Evolutionary conservation across 2,888 invertebrate species (phyloP), one percentile per base, ranked within the genome.

Genomic region (Taphrorychus bicolor): DNA sequence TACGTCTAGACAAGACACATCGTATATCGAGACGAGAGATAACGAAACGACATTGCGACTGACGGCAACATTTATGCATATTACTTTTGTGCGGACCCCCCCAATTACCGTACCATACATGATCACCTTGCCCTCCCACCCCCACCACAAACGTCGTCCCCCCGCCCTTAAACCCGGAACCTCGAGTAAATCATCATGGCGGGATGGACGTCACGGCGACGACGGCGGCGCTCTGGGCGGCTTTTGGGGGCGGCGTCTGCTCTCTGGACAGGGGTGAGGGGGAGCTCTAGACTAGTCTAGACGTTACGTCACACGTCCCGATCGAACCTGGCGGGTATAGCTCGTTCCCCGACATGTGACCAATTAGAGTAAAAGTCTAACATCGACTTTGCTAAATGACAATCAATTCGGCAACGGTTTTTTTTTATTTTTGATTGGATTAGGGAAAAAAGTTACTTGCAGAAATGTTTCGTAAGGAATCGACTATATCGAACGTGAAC

Each of bases 111-210:
- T 14, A 45, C 45, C 45, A 14, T 45, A 16, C 14, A 45, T 45
- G 45, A 45, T 45, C 45, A 45, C 45, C 45, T 45, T 45, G 7
- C 21, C 51, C 51, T 51, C 51, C 7, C 18, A 9, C 21, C 22
- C 9, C 21, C 51, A 16, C 51, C 9, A n/a, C n/a, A n/a, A n/a
- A n/a, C n/a, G n/a, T n/a, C n/a, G 7, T n/a, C 22, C 49, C 45
- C 32, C 52, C 18, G 14, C 40, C 51, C 24, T 14, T n/a, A 40
- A 52, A 52, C 61, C 57, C 57, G 66, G 67, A 63, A 67, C 59
- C 49, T 67, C 58, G 65, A 65, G 59, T 69, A 69, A 69, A 69
- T 69, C 69, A 69, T 69, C 60, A 69, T 69, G 64, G 64, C 64
- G 63, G 68, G 59, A 52, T 57, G 61, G 56, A 65, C 69, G 65